These are phyloP conservation scores for Clarias pachynema DNA, from an alignment of 2,797 vertebrate species.

Conservation along the genomic window DNA sequence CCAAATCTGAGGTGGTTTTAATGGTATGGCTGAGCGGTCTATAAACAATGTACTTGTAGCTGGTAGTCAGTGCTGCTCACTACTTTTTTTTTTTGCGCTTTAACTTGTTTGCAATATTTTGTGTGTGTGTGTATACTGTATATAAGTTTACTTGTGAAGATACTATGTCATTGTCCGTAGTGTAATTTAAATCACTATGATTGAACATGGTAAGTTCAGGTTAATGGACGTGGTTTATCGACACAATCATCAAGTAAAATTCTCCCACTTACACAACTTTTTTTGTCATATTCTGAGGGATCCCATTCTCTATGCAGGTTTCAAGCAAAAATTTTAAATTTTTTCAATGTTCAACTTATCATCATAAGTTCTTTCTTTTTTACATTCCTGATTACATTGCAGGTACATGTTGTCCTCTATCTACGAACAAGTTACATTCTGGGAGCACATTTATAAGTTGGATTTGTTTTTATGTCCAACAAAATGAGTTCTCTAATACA, in stretches of 20 bases:
- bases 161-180: not conserved
- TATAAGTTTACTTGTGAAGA: not conserved
- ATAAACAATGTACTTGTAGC: too few relatives aligned
- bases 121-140: too few relatives aligned
- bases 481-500: too few relatives aligned
- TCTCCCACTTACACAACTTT: not conserved
- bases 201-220: too few relatives aligned
- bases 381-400: too few relatives aligned
- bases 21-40: too few relatives aligned
- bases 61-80: not conserved
- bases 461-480: too few relatives aligned
- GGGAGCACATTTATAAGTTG: too few relatives aligned
- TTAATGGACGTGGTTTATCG: not conserved
- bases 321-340: not conserved
- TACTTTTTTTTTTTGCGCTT: not conserved
- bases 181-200: not conserved
- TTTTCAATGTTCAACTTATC: not conserved
- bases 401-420: too few relatives aligned
- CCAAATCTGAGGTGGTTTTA: too few relatives aligned
- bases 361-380: not conserved
- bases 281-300: not conserved
- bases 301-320: not conserved
- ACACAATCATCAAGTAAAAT: not conserved
- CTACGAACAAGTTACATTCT: too few relatives aligned
- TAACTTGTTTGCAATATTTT: not conserved